These are phyloP conservation scores for Meles meles DNA, from an alignment of 2,113 vertebrate genomes.

Conservation along the genomic window DNA sequence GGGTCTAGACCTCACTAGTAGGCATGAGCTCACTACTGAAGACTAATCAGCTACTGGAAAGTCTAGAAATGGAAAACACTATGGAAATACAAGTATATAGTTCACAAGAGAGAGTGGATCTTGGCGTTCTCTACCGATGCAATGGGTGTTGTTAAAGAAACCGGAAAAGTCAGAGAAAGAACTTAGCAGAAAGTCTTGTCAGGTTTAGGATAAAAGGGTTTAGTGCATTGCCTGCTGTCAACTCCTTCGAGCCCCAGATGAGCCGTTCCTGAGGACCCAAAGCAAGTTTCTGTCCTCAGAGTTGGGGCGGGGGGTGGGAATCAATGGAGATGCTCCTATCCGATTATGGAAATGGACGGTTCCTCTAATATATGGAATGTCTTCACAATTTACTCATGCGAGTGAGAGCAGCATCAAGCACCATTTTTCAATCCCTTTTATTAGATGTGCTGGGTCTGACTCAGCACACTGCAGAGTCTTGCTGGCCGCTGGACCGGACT, in stretches of 20 bases:
- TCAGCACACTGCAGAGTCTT: slow-evolving; percentile 46
- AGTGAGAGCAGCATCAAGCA: slow-evolving; percentile 40
- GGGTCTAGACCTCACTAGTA: background rate
- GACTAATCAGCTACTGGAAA: background rate
- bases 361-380: slow-evolving; percentile 43
- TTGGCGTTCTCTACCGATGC: background rate
- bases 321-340: slow-evolving; percentile 19
- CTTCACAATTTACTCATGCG: slow-evolving; percentile 55
- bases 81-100: background rate
- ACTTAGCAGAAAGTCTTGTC: background rate
- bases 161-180: background rate
- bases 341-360: slow-evolving; percentile 61
- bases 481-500: slow-evolving; percentile 20
- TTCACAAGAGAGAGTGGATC: background rate
- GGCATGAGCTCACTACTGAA: background rate
- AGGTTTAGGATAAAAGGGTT: background rate
- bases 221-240: background rate
- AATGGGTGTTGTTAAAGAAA: background rate
- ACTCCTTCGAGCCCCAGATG: background rate
- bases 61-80: background rate
- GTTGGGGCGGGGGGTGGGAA: background rate
- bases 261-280: background rate
- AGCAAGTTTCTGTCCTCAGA: background rate
- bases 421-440: slow-evolving; percentile 64
- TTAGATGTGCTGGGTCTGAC: slow-evolving; percentile 68